These are phyloP conservation scores for Sparus aurata DNA, from an alignment of 2,797 vertebrate genomes.

Conservation along the genomic window DNA sequence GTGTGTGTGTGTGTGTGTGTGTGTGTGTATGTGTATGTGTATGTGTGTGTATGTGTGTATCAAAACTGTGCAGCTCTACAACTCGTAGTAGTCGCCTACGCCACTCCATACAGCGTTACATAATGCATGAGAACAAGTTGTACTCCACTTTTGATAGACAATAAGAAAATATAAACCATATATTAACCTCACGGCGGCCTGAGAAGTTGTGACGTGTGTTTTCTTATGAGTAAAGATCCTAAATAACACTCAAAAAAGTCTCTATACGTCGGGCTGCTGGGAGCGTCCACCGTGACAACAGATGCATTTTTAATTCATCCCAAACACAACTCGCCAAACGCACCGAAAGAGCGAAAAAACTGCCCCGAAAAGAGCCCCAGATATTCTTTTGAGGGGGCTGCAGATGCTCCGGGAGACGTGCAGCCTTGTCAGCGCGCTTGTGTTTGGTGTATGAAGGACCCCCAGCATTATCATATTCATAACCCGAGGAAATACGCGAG, in stretches of 20 bases:
- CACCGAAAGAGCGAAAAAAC: slow-evolving; percentile 6
- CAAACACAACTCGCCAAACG: slow-evolving; percentile 68
- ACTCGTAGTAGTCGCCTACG: slow-evolving; percentile 77
- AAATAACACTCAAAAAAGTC: not conserved
- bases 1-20: slow-evolving; percentile 2
- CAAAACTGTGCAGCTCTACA: slow-evolving; percentile 62
- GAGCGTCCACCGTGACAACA: slow-evolving; percentile 83
- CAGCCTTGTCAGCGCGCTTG: slow-evolving; percentile 14
- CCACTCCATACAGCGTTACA: slow-evolving; percentile 74
- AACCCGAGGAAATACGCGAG: slow-evolving; percentile 32
- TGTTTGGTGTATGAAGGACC: slow-evolving; percentile 33
- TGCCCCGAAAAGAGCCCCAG: slow-evolving; percentile 6
- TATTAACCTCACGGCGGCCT: not conserved
- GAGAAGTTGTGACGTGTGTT: not conserved
- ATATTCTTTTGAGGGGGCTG: slow-evolving; percentile 32
- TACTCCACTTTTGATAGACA: slow-evolving; percentile 68
- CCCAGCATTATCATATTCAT: slow-evolving; percentile 45
- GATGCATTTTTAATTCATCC: slow-evolving; percentile 91
- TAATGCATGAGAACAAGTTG: slow-evolving; percentile 82
- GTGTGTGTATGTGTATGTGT: not conserved
- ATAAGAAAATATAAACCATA: slow-evolving; percentile 26
- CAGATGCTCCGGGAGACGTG: slow-evolving; percentile 15
- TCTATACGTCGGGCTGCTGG: not conserved
- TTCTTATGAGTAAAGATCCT: slow-evolving; percentile 5
- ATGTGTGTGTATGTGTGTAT: slow-evolving; percentile 4